Conservation (phyloP, 2,888 invertebrate species). For the Idaea straminata region DNA sequence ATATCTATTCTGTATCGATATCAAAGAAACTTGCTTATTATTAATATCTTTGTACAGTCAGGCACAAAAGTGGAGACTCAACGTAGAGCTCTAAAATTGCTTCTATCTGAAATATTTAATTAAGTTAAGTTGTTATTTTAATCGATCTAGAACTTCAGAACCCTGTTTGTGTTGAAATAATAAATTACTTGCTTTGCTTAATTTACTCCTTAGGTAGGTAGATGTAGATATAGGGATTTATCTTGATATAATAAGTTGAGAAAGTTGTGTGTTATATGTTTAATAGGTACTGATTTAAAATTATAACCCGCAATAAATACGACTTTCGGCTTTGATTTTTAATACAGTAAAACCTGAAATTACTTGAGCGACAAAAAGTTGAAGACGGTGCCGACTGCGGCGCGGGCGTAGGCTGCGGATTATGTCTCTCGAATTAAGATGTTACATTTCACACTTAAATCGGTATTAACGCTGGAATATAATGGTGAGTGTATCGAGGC, state of each 20-base stretch:
- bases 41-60: too few species aligned
- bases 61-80: too few species aligned
- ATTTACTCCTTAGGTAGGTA: not conserved
- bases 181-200: too few species aligned
- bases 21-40: too few species aligned
- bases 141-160: too few species aligned
- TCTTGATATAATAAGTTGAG: not conserved
- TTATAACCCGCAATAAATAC: not conserved
- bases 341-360: conserved; percentile 1
- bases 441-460: conserved; percentile 31
- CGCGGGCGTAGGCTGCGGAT: conserved; percentile 8
- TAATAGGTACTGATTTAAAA: not conserved
- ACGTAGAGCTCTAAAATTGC: too few species aligned
- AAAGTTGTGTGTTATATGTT: not conserved
- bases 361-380: not conserved
- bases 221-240: not conserved
- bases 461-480: conserved; percentile 25
- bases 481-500: conserved; percentile 31
- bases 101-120: too few species aligned
- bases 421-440: conserved; percentile 30
- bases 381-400: not conserved
- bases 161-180: too few species aligned
- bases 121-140: too few species aligned
- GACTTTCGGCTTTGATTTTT: not conserved
- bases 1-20: too few species aligned